Conservation (phyloP, 2,797 vertebrate genomes). For the Micromesistius poutassou region DNA sequence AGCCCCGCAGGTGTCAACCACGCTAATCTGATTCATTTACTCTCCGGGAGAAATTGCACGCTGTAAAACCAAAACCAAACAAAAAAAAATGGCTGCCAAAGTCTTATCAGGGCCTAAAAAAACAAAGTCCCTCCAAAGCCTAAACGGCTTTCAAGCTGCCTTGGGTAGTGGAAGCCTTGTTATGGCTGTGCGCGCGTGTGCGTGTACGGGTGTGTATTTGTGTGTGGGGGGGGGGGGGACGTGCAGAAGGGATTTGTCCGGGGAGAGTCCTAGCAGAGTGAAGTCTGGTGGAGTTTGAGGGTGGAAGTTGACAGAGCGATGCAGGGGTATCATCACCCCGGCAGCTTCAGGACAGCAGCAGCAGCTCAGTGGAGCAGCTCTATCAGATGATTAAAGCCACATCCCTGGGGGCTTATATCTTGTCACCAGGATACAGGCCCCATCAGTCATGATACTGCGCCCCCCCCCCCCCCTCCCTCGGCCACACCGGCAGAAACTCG, state of each 20-base stretch:
- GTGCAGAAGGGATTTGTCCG: background rate
- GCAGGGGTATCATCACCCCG: background rate
- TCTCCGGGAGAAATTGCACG: slow-evolving; percentile 37
- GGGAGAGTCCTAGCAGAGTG: background rate
- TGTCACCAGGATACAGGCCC: slow-evolving; percentile 38
- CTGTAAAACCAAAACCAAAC: slow-evolving; percentile 9
- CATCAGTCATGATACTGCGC: slow-evolving; percentile 47
- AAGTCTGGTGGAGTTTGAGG: background rate
- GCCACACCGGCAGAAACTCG: slow-evolving; percentile 18
- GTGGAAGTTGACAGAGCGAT: background rate
- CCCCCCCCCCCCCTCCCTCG: slow-evolving; percentile 16
- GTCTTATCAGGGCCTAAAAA: background rate
- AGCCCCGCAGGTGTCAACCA: slow-evolving; percentile 86
- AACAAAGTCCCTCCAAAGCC: background rate
- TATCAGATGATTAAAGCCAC: slow-evolving; percentile 54
- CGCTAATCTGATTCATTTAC: slow-evolving; percentile 56
- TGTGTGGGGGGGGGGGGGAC: background rate
- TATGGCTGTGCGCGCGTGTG: background rate
- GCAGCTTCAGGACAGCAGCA: background rate
- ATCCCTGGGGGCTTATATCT: slow-evolving; percentile 44
- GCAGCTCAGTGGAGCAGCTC: slow-evolving; percentile 27
- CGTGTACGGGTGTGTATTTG: background rate
- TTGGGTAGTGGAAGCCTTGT: background rate
- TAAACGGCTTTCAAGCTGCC: background rate
- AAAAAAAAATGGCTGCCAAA: background rate